Percentiles rank a stretch among this genome's conserved stretches.
Conservation (phyloP, 2,113 vertebrate species). For the Nycticryphes semicollaris region DNA sequence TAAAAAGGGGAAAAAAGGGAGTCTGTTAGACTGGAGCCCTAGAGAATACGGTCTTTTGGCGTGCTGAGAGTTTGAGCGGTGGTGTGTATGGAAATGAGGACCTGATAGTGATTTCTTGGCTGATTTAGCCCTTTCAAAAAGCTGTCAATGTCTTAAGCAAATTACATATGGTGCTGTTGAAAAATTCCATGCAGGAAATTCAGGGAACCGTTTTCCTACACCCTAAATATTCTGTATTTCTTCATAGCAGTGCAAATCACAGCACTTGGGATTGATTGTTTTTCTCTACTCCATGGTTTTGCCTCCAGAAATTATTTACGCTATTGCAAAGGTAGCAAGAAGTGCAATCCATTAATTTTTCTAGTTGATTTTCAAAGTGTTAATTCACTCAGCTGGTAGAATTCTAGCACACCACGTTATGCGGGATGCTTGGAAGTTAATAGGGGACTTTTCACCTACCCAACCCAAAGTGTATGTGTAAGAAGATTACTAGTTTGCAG, state of each 20-base stretch:
- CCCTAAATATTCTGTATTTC: background rate
- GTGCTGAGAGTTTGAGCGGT: background rate
- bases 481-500: background rate
- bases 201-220: background rate
- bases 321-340: background rate
- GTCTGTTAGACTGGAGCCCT: background rate
- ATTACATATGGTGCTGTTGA: background rate
- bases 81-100: background rate
- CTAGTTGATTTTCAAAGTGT: background rate
- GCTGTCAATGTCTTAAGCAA: background rate
- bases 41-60: background rate
- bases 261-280: background rate
- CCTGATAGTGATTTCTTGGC: background rate
- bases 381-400: background rate
- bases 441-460: background rate
- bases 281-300: background rate
- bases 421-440: background rate
- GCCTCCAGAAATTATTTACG: background rate
- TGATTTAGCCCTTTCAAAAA: background rate
- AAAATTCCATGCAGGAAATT: background rate
- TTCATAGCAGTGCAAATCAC: background rate
- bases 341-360: background rate
- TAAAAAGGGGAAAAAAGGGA: background rate
- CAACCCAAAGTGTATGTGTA: rapidly evolving
- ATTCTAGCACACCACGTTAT: rapidly evolving